Percentiles rank a stretch among this genome's conserved stretches.
Evolutionary conservation across 2,113 vertebrate species (phyloP).

Genomic region (Orientallactaga bullata): DNA sequence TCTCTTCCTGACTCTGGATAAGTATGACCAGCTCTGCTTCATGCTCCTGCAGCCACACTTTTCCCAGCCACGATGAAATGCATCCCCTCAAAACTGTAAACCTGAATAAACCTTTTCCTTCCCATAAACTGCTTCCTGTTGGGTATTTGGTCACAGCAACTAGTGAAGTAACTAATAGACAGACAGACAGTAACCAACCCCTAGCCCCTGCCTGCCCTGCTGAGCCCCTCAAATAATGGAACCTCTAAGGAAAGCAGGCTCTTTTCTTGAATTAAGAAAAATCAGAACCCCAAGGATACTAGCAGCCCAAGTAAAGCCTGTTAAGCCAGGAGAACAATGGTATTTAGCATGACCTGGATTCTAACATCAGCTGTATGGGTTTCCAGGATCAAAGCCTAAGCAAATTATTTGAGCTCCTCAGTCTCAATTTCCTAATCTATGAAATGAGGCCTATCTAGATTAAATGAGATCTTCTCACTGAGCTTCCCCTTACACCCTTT

Average conservation of each 20-base stretch:
- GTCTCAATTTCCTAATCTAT: constrained; percentile 33
- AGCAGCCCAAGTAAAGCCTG: constrained; percentile 28
- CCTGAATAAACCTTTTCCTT: too few species aligned
- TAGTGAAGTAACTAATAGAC: too few species aligned
- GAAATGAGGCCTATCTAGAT: constrained; percentile 39
- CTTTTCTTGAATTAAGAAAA: constrained; percentile 39
- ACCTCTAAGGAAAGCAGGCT: neutral
- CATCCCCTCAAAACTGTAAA: too few species aligned
- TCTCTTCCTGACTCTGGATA: too few species aligned
- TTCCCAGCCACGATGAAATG: too few species aligned
- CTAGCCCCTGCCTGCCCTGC: neutral
- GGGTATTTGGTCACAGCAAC: too few species aligned
- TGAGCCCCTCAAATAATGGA: constrained; percentile 39
- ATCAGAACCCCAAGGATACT: constrained; percentile 26
- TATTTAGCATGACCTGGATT: constrained; percentile 42
- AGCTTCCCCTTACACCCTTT: neutral
- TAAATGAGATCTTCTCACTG: constrained; percentile 30
- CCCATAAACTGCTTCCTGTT: too few species aligned
- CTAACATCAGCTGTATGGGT: constrained; percentile 50
- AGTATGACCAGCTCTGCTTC: too few species aligned
- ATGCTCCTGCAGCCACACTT: too few species aligned
- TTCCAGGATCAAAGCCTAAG: neutral
- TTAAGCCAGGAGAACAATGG: neutral
- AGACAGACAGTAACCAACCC: too few species aligned
- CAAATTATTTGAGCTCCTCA: constrained; percentile 30